These are phyloP conservation scores for Drosophila niveifrons DNA, from an alignment of 2,888 invertebrate genomes.

Conservation along the genomic window DNA sequence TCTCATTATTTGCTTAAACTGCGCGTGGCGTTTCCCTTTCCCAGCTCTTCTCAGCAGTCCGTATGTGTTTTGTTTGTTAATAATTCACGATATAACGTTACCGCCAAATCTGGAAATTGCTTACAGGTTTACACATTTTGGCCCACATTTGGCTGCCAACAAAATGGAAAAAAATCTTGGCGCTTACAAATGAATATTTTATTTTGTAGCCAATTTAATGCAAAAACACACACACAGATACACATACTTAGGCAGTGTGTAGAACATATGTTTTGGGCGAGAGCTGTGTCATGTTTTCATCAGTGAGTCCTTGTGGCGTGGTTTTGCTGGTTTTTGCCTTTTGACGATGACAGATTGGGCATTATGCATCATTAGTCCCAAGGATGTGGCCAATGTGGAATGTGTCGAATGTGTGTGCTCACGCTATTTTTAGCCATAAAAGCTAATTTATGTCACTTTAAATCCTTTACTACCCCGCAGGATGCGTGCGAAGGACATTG, in stretches of 20 bases:
- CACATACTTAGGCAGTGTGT: not conserved
- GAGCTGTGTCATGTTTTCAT: slow-evolving; percentile 14
- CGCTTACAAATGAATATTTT: slow-evolving; percentile 64
- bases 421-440: slow-evolving; percentile 57
- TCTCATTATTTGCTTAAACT: slow-evolving; percentile 39
- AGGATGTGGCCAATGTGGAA: slow-evolving; percentile 22
- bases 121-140: slow-evolving; percentile 64
- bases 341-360: slow-evolving; percentile 72
- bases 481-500: slow-evolving; percentile 59
- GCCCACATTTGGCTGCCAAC: slow-evolving; percentile 44
- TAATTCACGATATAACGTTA: slow-evolving; percentile 62
- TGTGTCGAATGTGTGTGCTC: slow-evolving; percentile 1
- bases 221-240: slow-evolving; percentile 5
- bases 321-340: slow-evolving; percentile 8
- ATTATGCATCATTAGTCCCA: slow-evolving; percentile 41
- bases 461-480: slow-evolving; percentile 30
- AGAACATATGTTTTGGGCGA: slow-evolving; percentile 8
- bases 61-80: slow-evolving; percentile 47
- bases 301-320: slow-evolving; percentile 29
- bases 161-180: slow-evolving; percentile 34
- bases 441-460: slow-evolving; percentile 56
- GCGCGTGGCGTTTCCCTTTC: slow-evolving; percentile 29
- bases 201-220: slow-evolving; percentile 59
- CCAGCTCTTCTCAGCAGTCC: too few relatives aligned
- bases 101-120: slow-evolving; percentile 58